Conservation (phyloP, 2,113 vertebrate genomes). For the Petroica traversi region DNA sequence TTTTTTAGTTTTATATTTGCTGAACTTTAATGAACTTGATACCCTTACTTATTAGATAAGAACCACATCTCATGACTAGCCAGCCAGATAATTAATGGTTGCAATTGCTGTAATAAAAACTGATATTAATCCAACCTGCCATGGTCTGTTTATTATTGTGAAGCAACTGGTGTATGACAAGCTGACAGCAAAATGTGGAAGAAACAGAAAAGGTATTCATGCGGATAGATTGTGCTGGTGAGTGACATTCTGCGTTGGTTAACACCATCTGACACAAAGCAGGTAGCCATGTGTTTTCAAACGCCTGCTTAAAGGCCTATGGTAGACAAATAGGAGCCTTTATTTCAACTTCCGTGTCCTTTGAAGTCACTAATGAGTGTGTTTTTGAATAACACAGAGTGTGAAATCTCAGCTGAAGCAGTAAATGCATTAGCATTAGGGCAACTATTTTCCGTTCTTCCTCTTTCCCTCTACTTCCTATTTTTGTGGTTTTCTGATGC, state of each 20-base stretch:
- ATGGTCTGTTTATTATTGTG: slow-evolving; percentile 39
- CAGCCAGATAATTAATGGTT: slow-evolving; percentile 65
- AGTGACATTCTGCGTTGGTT: neutral
- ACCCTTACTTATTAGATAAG: slow-evolving; percentile 43
- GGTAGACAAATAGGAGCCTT: slow-evolving; percentile 52
- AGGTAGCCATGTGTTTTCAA: neutral
- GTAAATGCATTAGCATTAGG: neutral
- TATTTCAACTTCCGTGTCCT: slow-evolving; percentile 44
- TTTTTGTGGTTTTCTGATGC: slow-evolving; percentile 29
- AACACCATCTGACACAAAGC: slow-evolving; percentile 19
- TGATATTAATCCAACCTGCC: slow-evolving; percentile 53
- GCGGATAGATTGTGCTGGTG: neutral
- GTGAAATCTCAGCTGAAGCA: slow-evolving; percentile 38
- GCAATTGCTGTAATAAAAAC: slow-evolving; percentile 57
- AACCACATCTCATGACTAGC: slow-evolving; percentile 56
- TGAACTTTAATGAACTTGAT: slow-evolving; percentile 69
- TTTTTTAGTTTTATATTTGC: slow-evolving; percentile 14
- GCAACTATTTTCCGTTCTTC: neutral
- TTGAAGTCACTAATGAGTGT: slow-evolving; percentile 54
- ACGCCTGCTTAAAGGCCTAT: neutral
- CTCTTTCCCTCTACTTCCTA: slow-evolving; percentile 6
- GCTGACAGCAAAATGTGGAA: slow-evolving; percentile 26
- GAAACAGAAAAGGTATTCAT: neutral
- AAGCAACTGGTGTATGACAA: neutral
- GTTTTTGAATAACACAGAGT: slow-evolving; percentile 45